A percentile compares a stretch with the other conserved stretches of the same genome.
phyloP scores from a whole-genome alignment of 2,888 invertebrate genomes.

The Pachymerium ferrugineum region DNA sequence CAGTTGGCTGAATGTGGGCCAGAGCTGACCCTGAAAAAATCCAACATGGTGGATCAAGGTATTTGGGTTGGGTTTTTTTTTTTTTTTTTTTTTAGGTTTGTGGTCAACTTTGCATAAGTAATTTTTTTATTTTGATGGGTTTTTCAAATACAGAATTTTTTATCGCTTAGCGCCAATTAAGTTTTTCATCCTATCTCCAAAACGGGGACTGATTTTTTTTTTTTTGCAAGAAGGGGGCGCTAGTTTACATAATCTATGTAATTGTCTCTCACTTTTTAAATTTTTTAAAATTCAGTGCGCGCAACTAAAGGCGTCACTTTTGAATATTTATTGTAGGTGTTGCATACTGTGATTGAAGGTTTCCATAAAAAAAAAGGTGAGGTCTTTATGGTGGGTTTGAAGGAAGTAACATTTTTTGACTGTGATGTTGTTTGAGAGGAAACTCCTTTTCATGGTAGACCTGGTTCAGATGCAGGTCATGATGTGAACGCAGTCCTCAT shows the following conservation, averaged over 20 bases:
- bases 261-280: too few species aligned
- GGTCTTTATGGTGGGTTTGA: too few species aligned
- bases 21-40: conserved; percentile 8
- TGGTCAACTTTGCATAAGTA: not conserved
- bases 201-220: too few species aligned
- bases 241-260: too few species aligned
- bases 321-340: not conserved
- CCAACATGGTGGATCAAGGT: not conserved
- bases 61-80: not conserved
- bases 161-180: too few species aligned
- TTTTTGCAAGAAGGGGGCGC: too few species aligned
- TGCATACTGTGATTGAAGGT: too few species aligned
- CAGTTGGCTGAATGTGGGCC: not conserved
- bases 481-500: not conserved
- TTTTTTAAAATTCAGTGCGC: too few species aligned
- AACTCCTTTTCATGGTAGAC: not conserved
- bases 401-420: not conserved
- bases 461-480: not conserved
- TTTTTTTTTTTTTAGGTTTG: not conserved
- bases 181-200: too few species aligned
- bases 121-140: not conserved
- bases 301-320: too few species aligned
- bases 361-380: too few species aligned
- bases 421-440: not conserved
- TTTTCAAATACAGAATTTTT: not conserved